Evolutionary conservation across 2,797 vertebrate genomes (phyloP).

Genomic region (Hylomyscus alleni): DNA sequence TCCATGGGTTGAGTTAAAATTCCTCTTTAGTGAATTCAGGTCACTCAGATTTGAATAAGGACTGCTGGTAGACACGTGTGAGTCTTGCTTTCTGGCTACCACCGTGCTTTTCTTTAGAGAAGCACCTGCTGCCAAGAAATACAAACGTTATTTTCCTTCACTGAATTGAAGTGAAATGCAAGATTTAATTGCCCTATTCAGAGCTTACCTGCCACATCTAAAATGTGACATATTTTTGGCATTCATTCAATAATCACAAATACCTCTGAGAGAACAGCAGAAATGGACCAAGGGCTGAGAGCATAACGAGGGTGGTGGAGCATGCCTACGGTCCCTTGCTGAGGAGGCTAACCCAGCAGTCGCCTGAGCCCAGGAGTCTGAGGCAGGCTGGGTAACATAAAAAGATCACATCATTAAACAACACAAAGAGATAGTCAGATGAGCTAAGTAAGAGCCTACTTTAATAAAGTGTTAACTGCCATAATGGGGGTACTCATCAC

Average conservation of each 20-base stretch:
- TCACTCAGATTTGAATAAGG: constrained; percentile 20
- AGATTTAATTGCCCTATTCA: constrained; percentile 26
- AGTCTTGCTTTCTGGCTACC: constrained; percentile 50
- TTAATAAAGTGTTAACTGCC: not conserved
- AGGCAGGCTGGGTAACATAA: not conserved
- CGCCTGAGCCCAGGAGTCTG: not conserved
- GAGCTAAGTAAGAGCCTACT: not conserved
- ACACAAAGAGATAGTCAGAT: not conserved
- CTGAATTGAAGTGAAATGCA: constrained; percentile 17
- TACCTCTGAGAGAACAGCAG: not conserved
- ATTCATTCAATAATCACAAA: not conserved
- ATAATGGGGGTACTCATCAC: not conserved
- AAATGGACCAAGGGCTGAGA: not conserved
- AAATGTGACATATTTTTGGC: constrained; percentile 14
- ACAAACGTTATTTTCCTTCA: constrained; percentile 51
- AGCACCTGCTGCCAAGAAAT: not conserved
- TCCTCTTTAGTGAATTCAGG: constrained; percentile 43
- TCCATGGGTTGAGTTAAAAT: constrained; percentile 18
- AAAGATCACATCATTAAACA: not conserved
- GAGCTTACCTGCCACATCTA: not conserved
- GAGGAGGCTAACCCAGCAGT: not conserved
- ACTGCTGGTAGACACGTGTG: constrained; percentile 8
- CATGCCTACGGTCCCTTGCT: not conserved
- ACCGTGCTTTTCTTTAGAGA: constrained; percentile 45
- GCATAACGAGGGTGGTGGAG: not conserved